Conservation (phyloP, 2,797 vertebrate genomes). For the Corythornis leucogaster region DNA sequence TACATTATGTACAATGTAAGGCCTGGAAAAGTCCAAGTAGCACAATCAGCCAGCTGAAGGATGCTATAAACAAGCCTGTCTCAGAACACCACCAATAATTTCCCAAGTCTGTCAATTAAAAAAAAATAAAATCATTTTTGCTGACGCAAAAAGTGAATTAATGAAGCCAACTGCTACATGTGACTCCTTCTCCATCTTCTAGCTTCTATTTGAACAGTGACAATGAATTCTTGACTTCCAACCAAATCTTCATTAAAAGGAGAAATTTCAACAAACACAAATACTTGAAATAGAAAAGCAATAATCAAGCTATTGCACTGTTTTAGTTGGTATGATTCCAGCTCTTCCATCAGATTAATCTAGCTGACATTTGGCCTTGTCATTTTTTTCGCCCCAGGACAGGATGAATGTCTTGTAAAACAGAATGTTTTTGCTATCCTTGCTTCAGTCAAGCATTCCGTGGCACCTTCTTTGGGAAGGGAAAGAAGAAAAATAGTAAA, state of each 20-base stretch:
- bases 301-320: neutral
- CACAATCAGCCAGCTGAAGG: neutral
- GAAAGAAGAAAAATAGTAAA: neutral
- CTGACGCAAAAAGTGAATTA: constrained; percentile 39
- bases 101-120: neutral
- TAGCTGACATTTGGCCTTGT: neutral
- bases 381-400: neutral
- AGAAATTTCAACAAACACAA: constrained; percentile 33
- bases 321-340: neutral
- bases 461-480: neutral
- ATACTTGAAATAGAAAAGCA: constrained; percentile 4
- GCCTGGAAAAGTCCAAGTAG: neutral
- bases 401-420: constrained; percentile 17
- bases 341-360: neutral
- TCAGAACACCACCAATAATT: neutral
- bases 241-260: constrained; percentile 8
- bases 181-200: neutral
- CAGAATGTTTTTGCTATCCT: neutral
- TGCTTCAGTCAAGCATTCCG: neutral
- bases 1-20: neutral
- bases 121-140: constrained; percentile 4
- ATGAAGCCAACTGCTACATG: constrained; percentile 4
- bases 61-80: neutral
- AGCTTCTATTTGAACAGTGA: neutral
- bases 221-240: constrained; percentile 24